phyloP scores from a whole-genome alignment of 2,113 vertebrate genomes.

The Hiodon tergisus region DNA sequence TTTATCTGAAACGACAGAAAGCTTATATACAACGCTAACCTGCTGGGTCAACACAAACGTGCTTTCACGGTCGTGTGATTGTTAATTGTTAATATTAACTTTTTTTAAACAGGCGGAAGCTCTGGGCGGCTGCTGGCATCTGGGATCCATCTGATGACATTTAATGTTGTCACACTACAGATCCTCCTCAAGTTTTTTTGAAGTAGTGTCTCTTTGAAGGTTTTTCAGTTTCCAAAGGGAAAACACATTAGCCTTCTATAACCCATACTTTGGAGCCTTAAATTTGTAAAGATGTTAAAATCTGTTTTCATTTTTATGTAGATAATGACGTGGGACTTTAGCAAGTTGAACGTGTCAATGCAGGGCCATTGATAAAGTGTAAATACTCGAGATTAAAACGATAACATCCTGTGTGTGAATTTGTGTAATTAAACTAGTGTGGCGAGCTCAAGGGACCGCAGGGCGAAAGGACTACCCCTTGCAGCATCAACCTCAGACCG shows the following conservation, averaged over 20 bases:
- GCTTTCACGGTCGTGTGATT: neutral
- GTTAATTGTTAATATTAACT: neutral
- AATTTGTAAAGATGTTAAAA: slow-evolving; percentile 9
- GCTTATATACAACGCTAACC: neutral
- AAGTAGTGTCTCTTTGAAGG: neutral
- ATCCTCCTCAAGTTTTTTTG: slow-evolving; percentile 25
- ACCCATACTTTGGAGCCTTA: neutral
- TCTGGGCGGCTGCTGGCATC: slow-evolving; percentile 21
- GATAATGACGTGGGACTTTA: neutral
- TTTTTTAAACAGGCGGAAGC: slow-evolving; percentile 15
- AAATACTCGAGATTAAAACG: slow-evolving; percentile 1
- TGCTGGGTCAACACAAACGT: neutral
- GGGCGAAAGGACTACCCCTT: too few species aligned
- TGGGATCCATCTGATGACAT: slow-evolving; percentile 26
- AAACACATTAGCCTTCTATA: neutral
- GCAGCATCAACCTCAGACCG: too few species aligned
- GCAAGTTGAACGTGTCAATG: neutral
- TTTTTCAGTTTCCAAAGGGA: neutral
- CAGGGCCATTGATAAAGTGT: slow-evolving; percentile 6
- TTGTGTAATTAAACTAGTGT: neutral
- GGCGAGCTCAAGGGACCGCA: too few species aligned
- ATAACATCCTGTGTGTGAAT: neutral
- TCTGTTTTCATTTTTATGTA: neutral
- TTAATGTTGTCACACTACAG: slow-evolving; percentile 28
- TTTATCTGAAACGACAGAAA: neutral